Evolutionary conservation across 2,797 vertebrate genomes (phyloP), one percentile per base, ranked within the genome.

Genomic region (Rousettus madagascariensis): DNA sequence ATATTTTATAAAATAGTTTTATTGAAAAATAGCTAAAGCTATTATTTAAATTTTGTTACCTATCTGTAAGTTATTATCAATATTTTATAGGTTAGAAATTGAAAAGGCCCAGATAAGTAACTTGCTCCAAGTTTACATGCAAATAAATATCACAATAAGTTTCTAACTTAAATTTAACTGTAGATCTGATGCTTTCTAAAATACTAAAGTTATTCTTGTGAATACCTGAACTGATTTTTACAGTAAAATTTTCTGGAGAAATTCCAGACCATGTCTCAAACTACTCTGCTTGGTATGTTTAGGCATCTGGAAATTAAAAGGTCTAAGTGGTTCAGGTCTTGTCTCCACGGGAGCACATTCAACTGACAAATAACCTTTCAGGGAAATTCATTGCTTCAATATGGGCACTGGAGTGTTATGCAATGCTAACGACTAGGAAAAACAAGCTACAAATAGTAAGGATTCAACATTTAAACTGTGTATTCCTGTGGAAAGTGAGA

Each of bases 281-380:
- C 16, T 94, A 51, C 28, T 72, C 74, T 97, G 26, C 65, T 24
- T 26, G 68, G 43, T 51, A 36, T 72, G 38, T 94, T 63, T 94
- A 89, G 55, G 38, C 79, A 87, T 89, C 55, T 65, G 68, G 71
- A 94, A 79, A 90, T 93, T 91, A 90, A 87, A 94, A 97, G 84
- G 11, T 51, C 26, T 95, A 38, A 57, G 13, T 86, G 72, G 38
- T 57, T 90, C 65, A 51, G 75, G 33, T 28, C 69, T 9, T 91
- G 72, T 94, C 83, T 75, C 46, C 33, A 36, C 8, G 7, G 57
- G 46, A 43, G 41, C 66, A 80, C 13, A 8, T n/a, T 26, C 15
- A 53, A 94, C 38, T 80, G 86, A 86, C 74, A 83, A 41, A 74
- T 88, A 84, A 84, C 72, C 12, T 89, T 91, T 94, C 41, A 28